These are phyloP conservation scores for Cyprinodon tularosa DNA, from an alignment of 2,113 vertebrate genomes.

Conservation along the genomic window DNA sequence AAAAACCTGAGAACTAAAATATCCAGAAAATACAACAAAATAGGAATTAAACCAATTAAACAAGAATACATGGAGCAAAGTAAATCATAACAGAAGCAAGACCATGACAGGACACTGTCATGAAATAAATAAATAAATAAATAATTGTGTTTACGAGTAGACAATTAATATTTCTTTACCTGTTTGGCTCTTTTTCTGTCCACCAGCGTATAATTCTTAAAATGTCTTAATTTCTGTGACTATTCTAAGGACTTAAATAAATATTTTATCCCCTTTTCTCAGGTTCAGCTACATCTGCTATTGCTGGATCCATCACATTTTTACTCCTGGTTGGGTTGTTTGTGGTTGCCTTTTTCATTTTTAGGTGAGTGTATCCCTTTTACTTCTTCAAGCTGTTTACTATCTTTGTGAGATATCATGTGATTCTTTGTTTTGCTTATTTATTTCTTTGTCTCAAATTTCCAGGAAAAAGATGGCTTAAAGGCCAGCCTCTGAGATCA, in stretches of 20 bases:
- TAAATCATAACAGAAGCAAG: too few relatives aligned
- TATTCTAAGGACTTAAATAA: not conserved
- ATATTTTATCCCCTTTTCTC: not conserved
- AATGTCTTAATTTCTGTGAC: not conserved
- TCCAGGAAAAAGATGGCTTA: not conserved
- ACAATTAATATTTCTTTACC: not conserved
- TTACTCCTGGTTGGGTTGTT: not conserved
- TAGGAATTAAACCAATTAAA: too few relatives aligned
- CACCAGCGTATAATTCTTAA: not conserved
- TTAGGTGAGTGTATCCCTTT: slow-evolving; percentile 8
- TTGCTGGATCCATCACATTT: not conserved
- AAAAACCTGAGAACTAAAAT: too few relatives aligned
- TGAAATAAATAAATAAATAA: too few relatives aligned
- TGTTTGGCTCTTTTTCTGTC: not conserved
- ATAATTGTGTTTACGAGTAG: not conserved
- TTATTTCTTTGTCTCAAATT: not conserved
- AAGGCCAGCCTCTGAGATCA: not conserved
- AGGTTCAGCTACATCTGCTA: slow-evolving; percentile 17
- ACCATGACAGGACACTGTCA: too few relatives aligned
- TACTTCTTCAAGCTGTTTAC: not conserved
- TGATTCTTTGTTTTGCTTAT: not conserved
- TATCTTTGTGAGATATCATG: not conserved
- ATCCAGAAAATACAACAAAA: too few relatives aligned
- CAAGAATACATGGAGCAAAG: too few relatives aligned
- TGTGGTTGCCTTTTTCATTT: not conserved